These are phyloP conservation scores for Notiomystis cincta DNA, from an alignment of 2,113 vertebrate genomes.

Conservation along the genomic window DNA sequence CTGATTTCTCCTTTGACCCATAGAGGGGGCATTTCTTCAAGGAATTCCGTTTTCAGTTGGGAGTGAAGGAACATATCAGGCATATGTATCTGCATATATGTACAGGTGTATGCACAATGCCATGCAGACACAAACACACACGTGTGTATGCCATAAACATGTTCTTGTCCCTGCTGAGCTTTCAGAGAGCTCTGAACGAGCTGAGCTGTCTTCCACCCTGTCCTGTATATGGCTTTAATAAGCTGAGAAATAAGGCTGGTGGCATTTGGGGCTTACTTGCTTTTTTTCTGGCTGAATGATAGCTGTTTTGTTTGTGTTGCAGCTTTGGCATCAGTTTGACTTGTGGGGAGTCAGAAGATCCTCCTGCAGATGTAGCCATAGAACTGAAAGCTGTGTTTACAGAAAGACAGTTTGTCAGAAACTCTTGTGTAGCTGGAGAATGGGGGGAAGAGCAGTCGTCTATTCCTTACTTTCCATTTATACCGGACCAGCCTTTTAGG, in stretches of 20 bases:
- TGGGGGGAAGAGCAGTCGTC: slow-evolving; percentile 89
- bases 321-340: slow-evolving; percentile 94
- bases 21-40: slow-evolving; percentile 54
- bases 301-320: slow-evolving; percentile 16
- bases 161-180: neutral
- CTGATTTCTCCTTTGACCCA: slow-evolving; percentile 71
- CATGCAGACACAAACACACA: neutral
- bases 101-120: rapidly evolving
- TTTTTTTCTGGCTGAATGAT: neutral
- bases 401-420: slow-evolving; percentile 89
- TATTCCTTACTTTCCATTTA: slow-evolving; percentile 95
- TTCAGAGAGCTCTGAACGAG: neutral
- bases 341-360: slow-evolving; percentile 84
- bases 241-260: neutral
- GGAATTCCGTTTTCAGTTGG: neutral
- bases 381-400: slow-evolving; percentile 90
- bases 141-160: neutral
- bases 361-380: slow-evolving; percentile 87
- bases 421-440: slow-evolving; percentile 87
- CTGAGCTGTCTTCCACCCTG: neutral
- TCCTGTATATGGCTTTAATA: neutral
- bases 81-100: neutral
- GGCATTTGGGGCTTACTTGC: neutral
- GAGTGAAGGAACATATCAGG: neutral
- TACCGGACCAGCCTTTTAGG: slow-evolving; percentile 96